These are phyloP conservation scores for Alcedo atthis DNA, from an alignment of 2,797 vertebrate genomes.

Conservation along the genomic window DNA sequence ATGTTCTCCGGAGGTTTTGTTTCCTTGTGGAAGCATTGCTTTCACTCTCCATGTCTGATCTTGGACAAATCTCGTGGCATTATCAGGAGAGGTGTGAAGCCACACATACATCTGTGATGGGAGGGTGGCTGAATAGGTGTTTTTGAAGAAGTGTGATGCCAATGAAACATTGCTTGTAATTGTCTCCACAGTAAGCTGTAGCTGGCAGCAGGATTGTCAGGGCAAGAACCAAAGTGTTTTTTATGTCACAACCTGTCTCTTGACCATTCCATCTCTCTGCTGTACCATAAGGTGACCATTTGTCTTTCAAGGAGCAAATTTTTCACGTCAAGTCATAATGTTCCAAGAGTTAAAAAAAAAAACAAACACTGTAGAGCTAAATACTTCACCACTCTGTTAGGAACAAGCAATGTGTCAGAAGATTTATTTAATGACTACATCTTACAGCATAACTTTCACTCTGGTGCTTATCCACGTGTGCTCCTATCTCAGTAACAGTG, in stretches of 20 bases:
- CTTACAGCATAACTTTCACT: background rate
- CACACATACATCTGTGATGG: background rate
- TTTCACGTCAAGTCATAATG: background rate
- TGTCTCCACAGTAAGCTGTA: background rate
- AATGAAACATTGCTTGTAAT: background rate
- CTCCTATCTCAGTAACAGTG: background rate
- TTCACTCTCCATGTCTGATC: background rate
- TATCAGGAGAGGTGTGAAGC: background rate
- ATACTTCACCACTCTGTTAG: background rate
- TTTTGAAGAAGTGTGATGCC: background rate
- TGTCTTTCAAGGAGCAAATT: background rate
- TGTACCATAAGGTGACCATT: background rate
- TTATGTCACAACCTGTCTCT: background rate
- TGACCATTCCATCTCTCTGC: background rate
- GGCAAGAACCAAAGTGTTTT: background rate
- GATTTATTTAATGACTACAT: background rate
- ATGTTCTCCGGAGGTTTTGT: background rate
- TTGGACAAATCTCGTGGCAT: background rate
- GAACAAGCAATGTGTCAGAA: background rate
- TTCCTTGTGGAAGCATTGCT: background rate
- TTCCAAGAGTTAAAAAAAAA: background rate
- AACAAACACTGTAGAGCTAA: background rate
- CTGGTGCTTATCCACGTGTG: background rate
- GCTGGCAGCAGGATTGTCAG: background rate
- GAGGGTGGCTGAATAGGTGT: background rate